Base-by-base conservation (phyloP, 2,797 vertebrate species). In the Paratrypauchen microcephalus region DNA sequence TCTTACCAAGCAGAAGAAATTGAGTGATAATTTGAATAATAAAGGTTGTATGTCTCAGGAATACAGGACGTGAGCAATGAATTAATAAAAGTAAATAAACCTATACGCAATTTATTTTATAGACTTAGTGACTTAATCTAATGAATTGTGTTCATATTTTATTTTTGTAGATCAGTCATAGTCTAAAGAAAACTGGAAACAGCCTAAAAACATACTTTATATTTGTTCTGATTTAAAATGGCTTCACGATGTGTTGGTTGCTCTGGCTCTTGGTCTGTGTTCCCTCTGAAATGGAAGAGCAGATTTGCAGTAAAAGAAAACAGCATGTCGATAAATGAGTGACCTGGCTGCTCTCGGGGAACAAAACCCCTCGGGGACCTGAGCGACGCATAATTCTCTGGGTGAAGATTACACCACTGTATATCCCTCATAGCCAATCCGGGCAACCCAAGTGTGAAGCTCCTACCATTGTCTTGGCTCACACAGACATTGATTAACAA, bases 401-500 rank as follows among this genome's bases (percentile, higher is more conserved):
- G 74, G 73, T 90, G 89, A 86, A 91, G 90, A 91, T 91, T 90
- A 90, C 83, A 86, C 78, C 83, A 87, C 88, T 84, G 88, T 88
- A 92, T 77, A 89, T 86, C 77, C 82, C 81, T 88, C 85, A 88
- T 75, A 86, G 87, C 78, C 85, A 83, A 88, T 91, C 83, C 77
- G 66, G 76, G 85, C 84, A 88, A 90, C 81, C 74, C 69, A 78
- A 88, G 84, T 85, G 84, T 82, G 81, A 88, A 78, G 81, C 88
- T 78, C 77, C 72, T 76, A 79, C 81, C 77, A 89, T 90, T 91
- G 87, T 90, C 90, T 91, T 87, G 85, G 85, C 86, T 88, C 69
- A 68, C 82, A 81, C 74, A 92, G 92, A 92, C 92, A 93, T 93
- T 94, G 93, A 94, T 94, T 92, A 94, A 93, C 91, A 94, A 88